Evolutionary conservation across 1,140 invertebrate genomes (phyloP).

Genomic region (Anastrepha obliqua): DNA sequence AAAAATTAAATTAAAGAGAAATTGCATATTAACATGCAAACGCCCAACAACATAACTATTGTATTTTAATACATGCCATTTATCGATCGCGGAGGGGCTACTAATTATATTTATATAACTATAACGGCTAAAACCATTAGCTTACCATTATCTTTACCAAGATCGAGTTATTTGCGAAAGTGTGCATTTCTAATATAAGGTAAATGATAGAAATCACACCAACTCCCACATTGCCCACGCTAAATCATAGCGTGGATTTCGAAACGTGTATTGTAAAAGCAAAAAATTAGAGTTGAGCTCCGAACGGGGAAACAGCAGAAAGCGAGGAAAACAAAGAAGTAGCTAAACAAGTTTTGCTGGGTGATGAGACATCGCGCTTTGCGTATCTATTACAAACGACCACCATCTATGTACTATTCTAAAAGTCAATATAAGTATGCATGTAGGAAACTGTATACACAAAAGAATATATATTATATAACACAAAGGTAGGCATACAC

Average conservation of each 20-base stretch:
- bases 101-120: not conserved
- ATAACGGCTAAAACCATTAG: not conserved
- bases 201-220: not conserved
- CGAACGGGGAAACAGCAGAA: not conserved
- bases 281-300: not conserved
- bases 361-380: constrained; percentile 39
- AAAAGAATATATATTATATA: not conserved
- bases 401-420: not conserved
- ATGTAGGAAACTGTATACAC: not conserved
- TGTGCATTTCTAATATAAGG: not conserved
- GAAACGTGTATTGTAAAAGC: not conserved
- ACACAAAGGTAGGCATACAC: too few species aligned
- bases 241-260: constrained; percentile 10
- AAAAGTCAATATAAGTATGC: not conserved
- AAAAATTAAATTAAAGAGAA: too few species aligned
- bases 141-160: too few species aligned
- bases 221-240: not conserved
- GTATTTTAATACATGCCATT: not conserved
- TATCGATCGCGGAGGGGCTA: not conserved
- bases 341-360: constrained; percentile 12
- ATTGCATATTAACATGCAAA: too few species aligned
- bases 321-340: constrained; percentile 13
- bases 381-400: constrained; percentile 26
- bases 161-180: not conserved
- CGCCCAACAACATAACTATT: too few species aligned